Percentiles rank a stretch among this genome's conserved stretches.
Conservation (phyloP, 2,797 vertebrate species). For the Chloroceryle amazona region DNA sequence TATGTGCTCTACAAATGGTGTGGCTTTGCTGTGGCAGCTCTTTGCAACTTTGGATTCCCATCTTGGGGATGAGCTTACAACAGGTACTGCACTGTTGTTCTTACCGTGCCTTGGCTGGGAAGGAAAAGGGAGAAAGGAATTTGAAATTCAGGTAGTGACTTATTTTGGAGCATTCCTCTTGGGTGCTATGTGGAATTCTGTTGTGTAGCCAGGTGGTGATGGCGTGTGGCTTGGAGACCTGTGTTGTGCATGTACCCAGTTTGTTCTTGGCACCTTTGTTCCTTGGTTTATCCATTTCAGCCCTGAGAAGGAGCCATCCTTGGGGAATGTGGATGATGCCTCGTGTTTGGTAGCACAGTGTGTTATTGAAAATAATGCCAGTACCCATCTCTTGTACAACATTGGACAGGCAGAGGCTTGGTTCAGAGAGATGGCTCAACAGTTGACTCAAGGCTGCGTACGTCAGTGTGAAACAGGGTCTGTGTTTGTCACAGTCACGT, state of each 20-base stretch:
- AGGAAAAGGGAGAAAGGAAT: neutral
- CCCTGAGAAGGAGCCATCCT: neutral
- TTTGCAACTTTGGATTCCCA: neutral
- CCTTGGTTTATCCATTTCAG: neutral
- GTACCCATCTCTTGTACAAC: neutral
- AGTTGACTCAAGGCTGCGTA: neutral
- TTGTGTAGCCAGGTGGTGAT: neutral
- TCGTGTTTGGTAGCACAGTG: neutral
- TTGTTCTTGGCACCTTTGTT: neutral
- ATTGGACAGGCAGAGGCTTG: neutral
- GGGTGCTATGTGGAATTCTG: neutral
- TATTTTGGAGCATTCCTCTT: neutral
- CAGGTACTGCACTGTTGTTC: neutral
- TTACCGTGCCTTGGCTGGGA: neutral
- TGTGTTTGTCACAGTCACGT: neutral
- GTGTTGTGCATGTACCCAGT: neutral
- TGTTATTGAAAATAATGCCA: neutral
- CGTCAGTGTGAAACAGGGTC: neutral
- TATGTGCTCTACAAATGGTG: neutral
- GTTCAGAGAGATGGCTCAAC: neutral
- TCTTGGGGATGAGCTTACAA: neutral
- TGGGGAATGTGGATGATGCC: fast-evolving
- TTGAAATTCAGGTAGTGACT: neutral
- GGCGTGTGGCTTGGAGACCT: neutral
- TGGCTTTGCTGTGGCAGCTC: neutral